A percentile compares a stretch with the other conserved stretches of the same genome.
These are phyloP conservation scores for Hetaerina titia DNA, from an alignment of 2,888 invertebrate species.

Conservation along the genomic window DNA sequence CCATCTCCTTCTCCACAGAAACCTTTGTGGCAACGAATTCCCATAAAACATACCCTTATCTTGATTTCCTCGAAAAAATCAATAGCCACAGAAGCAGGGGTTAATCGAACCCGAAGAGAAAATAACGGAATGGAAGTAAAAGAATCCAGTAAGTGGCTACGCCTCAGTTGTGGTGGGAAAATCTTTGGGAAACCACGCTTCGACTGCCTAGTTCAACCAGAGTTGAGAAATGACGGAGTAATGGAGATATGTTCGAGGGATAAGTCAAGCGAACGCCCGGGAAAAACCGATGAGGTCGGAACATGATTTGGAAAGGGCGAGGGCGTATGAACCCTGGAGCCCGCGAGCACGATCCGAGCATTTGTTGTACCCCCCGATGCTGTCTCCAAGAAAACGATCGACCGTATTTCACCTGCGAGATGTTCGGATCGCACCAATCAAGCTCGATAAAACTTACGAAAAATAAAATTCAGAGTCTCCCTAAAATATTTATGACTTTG, in stretches of 20 bases:
- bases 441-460: not conserved
- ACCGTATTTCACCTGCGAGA: not conserved
- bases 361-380: not conserved
- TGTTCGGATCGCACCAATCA: not conserved
- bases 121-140: too few relatives aligned
- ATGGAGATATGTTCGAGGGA: not conserved
- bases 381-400: constrained; percentile 32
- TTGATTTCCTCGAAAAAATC: too few relatives aligned
- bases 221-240: not conserved
- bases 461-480: not conserved
- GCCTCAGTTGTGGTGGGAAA: not conserved
- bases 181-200: not conserved
- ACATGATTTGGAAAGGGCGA: not conserved
- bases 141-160: not conserved
- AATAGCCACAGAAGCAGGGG: too few relatives aligned
- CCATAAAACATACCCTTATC: too few relatives aligned
- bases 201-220: not conserved
- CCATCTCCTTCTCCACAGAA: too few relatives aligned
- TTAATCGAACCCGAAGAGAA: too few relatives aligned
- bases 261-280: not conserved
- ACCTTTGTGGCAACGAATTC: too few relatives aligned
- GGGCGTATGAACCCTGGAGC: not conserved
- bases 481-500: not conserved
- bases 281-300: constrained; percentile 4
- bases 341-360: constrained; percentile 8